Conservation (phyloP, 1,140 invertebrate species). For the Halesus radiatus region DNA sequence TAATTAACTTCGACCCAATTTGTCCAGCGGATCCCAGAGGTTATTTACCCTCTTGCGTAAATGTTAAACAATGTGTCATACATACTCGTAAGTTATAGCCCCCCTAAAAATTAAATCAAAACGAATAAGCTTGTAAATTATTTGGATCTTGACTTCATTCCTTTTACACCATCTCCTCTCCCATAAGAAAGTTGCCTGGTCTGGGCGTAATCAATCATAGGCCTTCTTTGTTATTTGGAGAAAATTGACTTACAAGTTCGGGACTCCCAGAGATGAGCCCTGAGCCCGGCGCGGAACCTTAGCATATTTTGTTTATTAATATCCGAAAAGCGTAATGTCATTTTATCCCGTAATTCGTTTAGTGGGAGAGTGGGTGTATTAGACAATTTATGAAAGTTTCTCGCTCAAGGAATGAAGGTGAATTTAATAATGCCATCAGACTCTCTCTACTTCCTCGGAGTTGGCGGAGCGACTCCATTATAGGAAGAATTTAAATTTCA, state of each 20-base stretch:
- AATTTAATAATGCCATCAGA: constrained; percentile 20
- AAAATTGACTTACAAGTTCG: constrained; percentile 21
- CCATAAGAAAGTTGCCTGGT: constrained; percentile 1
- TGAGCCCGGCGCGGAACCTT: background rate
- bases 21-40: too few species aligned
- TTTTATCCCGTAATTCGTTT: constrained; percentile 25
- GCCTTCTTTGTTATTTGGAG: background rate
- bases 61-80: background rate
- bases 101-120: background rate
- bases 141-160: constrained; percentile 14
- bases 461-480: background rate
- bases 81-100: background rate
- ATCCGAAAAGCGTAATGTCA: constrained; percentile 23
- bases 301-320: constrained; percentile 27
- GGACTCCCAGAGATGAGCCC: background rate
- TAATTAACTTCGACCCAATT: too few species aligned
- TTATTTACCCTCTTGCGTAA: too few species aligned
- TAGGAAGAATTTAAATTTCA: background rate
- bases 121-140: constrained; percentile 7
- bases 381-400: constrained; percentile 24
- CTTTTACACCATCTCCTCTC: background rate
- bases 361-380: background rate
- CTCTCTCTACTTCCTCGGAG: background rate
- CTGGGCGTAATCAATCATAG: constrained; percentile 23
- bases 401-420: constrained; percentile 3